Evolutionary conservation across 2,113 vertebrate genomes (phyloP).

Genomic region (Nannospalax galili): DNA sequence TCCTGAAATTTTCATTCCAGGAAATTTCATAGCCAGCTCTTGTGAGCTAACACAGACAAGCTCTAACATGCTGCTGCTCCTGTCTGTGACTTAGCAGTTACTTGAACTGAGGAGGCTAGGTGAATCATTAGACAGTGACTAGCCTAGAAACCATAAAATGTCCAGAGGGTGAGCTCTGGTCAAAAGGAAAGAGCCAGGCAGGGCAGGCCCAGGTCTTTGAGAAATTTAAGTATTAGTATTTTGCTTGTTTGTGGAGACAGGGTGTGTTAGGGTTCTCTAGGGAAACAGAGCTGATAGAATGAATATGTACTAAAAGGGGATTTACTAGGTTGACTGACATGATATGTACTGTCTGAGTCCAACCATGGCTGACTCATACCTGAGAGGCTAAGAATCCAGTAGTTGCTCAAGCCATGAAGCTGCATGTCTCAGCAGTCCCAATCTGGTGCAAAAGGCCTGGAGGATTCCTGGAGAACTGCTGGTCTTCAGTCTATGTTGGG

Average conservation of each 20-base stretch:
- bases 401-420: background rate
- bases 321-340: background rate
- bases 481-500: background rate
- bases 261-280: background rate
- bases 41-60: background rate
- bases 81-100: accelerated
- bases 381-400: background rate
- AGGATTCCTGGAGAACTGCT: background rate
- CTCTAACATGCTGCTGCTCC: background rate
- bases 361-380: too few species aligned
- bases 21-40: background rate
- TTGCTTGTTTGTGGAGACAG: background rate
- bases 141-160: background rate
- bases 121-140: background rate
- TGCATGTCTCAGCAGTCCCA: background rate
- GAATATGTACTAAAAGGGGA: background rate
- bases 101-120: background rate
- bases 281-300: background rate
- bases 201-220: background rate
- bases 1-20: background rate
- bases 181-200: background rate
- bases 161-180: background rate
- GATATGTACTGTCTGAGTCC: background rate
- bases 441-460: too few species aligned
- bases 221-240: background rate